Base-by-base conservation (phyloP, 2,797 vertebrate genomes). In the Micrastur ruficollis region DNA sequence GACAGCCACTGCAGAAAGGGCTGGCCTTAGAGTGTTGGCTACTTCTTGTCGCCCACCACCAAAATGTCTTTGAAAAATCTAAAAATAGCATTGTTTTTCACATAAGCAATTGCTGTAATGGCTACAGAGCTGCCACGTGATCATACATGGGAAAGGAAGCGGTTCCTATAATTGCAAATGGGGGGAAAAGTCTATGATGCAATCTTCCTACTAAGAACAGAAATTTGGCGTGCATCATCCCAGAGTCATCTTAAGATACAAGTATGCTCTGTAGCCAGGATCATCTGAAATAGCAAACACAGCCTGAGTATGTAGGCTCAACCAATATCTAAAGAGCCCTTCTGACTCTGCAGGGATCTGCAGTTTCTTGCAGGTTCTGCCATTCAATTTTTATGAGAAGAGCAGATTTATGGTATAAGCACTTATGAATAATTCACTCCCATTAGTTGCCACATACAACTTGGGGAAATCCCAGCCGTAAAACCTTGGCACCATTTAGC, bases 371-470 rank as follows among this genome's bases (percentile, higher is more conserved):
- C 46, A 93, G 59, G 38, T 89, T 95, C 93, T 90, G 81, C 52
- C 88, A 82, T 29, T 88, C 70, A 92, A 14, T 70, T 94, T 89
- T 73, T 82, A 86, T 78, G 84, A 96, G 86, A 94, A 90, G 58
- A 93, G 46, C 61, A 95, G 82, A 94, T 81, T 90, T 95, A 92
- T 65, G 71, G 74, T 65, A 72, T 87, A 95, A 94, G 79, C 46
- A 75, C 12, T 87, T 65, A 95, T 88, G 93, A 97, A 97, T 97
- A 96, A 96, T 94, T 96, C 79, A 94, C 47, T 82, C 31, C 11
- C 14, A 8, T 88, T 68, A 78, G 61, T 44, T 96, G 79, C 92
- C 86, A 95, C 81, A 89, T 91, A 78, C 50, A 87, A 59, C 61
- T 55, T 76, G 23, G 89, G 89, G 94, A 96, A 96, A 96, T 89